Base-by-base conservation (phyloP, 1,140 invertebrate species). In the Platyura marginata region DNA sequence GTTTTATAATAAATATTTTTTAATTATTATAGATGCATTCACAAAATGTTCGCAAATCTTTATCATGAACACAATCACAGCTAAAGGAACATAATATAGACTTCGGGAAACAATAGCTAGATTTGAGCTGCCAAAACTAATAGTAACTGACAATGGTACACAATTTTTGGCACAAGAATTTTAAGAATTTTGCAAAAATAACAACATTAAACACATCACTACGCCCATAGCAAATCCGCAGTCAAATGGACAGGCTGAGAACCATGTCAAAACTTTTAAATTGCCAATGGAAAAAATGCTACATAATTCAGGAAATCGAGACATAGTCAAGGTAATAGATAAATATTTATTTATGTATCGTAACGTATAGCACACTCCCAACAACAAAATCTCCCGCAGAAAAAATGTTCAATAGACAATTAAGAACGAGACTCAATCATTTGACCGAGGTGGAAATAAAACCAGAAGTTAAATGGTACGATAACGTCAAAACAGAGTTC, bases 21-120 rank as follows among this genome's bases (percentile, higher is more conserved):
- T 67, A 11, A 51, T 69, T 18, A 42, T 64, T 3, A 51, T 62
- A 1, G 67, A 69, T 52, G 44, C 61, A 1, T 59, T 52, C 43
- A 58, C 57, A 0, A 63, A 61, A 46, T 63, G 51, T 54, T 43
- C 51, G 9, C 52, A 61, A 33, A 46, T 63, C 3, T 45, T 36
- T 6, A 15, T 5, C 21, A 32, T 33, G 4, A 19, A 16, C 18
- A 29, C 32, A 5, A 34, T 36, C 5, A 42, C 41, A 13, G 6
- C 41, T 21, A 19, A 21, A 18, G 13, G 2, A 9, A 42, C 41
- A 3, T 35, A 35, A 19, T 19, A 2, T 8, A 19, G 13, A 11
- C 23, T 42, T 11, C 18, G 9, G 3, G 25, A 29, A 11, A 35
- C 18, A 15, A 35, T 35, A 15, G 32, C 25, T 19, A 15, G 25